A percentile compares a stretch with the other conserved stretches of the same genome.
Conservation (phyloP, 53 echinoderm and acorn worm genomes). For the Holothuria scabra region DNA sequence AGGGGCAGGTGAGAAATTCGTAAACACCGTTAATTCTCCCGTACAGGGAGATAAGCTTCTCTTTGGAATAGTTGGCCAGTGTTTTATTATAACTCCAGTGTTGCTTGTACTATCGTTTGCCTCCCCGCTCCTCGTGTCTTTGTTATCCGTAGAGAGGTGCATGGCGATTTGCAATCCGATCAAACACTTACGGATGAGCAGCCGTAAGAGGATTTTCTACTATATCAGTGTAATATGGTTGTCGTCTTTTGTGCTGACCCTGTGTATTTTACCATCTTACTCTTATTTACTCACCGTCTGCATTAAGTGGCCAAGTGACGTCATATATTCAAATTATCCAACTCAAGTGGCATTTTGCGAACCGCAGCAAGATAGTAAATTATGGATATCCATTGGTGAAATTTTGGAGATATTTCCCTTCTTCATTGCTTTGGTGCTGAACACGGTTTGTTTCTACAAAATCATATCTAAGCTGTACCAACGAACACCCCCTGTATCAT, state of each 20-base stretch:
- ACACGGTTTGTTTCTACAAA: background rate
- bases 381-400: background rate
- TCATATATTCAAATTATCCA: background rate
- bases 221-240: background rate
- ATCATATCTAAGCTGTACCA: conserved; percentile 5
- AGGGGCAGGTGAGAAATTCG: background rate
- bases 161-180: background rate
- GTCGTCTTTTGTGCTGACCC: background rate
- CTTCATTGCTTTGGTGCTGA: conserved; percentile 10
- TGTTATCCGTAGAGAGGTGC: conserved; percentile 9
- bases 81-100: background rate
- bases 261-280: background rate
- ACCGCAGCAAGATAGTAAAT: background rate
- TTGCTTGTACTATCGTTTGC: background rate
- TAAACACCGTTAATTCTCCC: background rate
- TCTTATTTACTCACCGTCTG: background rate
- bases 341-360: background rate
- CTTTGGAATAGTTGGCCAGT: background rate
- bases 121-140: background rate
- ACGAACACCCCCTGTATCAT: background rate
- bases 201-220: background rate
- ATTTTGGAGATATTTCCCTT: background rate
- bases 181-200: background rate
- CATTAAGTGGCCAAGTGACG: background rate
- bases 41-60: background rate